Percentiles rank a stretch among this genome's conserved stretches.
Conservation (phyloP, 2,797 vertebrate species). For the Enteromius thamalakanensis region DNA sequence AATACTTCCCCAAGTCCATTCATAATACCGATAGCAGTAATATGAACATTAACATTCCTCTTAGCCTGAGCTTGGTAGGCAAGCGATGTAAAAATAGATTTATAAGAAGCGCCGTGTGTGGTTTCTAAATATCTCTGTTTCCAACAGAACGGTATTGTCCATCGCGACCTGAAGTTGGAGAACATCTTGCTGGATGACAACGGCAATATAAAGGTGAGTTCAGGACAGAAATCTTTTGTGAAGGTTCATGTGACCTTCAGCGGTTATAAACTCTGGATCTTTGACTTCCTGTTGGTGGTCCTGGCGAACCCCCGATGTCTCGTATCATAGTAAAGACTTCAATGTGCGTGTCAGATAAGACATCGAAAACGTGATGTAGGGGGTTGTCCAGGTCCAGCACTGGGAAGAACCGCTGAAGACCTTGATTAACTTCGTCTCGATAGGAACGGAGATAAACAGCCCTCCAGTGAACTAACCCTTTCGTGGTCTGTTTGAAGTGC, state of each 20-base stretch:
- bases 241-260: neutral
- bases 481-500: neutral
- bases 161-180: slow-evolving; percentile 96
- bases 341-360: neutral
- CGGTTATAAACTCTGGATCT: too few species aligned
- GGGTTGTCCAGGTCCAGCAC: neutral
- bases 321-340: neutral
- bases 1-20: too few species aligned
- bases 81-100: neutral
- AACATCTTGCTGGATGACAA: slow-evolving; percentile 93
- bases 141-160: slow-evolving; percentile 90
- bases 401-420: neutral
- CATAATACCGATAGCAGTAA: neutral
- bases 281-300: neutral
- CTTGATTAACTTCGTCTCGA: neutral
- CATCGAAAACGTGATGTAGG: neutral
- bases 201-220: slow-evolving; percentile 90
- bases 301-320: neutral
- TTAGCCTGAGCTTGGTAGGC: neutral
- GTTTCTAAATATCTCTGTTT: neutral
- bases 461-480: neutral
- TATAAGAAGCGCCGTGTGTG: too few species aligned
- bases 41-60: neutral
- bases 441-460: neutral
- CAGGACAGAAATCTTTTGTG: neutral